phyloP scores from a whole-genome alignment of 2,888 invertebrate genomes.

The Cryptocheilus praepositus region DNA sequence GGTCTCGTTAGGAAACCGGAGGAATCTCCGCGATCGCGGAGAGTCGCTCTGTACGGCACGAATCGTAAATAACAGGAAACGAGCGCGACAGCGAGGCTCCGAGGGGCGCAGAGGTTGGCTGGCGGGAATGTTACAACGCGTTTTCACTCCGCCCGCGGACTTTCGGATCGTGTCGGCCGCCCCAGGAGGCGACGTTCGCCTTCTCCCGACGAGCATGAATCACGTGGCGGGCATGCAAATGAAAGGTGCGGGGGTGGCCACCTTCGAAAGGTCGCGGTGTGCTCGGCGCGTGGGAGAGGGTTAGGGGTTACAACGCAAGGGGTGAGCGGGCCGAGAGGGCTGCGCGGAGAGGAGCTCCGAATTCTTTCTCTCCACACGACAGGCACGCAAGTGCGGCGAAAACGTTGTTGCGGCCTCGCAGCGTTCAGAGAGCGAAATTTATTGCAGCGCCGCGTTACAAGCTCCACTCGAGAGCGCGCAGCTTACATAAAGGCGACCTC shows the following conservation, averaged over 20 bases:
- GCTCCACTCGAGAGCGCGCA: constrained; percentile 35
- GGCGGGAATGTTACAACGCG: background rate
- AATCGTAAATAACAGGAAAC: constrained; percentile 46
- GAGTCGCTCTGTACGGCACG: constrained; percentile 8
- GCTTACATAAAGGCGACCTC: constrained; percentile 43
- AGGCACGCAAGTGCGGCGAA: constrained; percentile 41
- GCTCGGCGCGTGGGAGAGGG: constrained; percentile 17
- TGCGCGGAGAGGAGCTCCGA: constrained; percentile 4
- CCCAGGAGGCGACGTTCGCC: constrained; percentile 43
- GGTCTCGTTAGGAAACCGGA: background rate
- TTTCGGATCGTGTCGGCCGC: constrained; percentile 48
- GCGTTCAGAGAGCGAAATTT: constrained; percentile 49
- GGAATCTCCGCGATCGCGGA: constrained; percentile 18
- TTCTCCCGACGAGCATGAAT: constrained; percentile 43
- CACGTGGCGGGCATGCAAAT: constrained; percentile 49
- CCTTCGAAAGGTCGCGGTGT: constrained; percentile 50
- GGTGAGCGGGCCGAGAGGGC: background rate
- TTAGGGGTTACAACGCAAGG: background rate
- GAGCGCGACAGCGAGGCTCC: constrained; percentile 4
- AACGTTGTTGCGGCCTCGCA: constrained; percentile 38
- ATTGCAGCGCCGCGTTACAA: constrained; percentile 53
- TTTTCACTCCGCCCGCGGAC: constrained; percentile 21
- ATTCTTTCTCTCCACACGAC: constrained; percentile 11
- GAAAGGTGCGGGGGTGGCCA: constrained; percentile 48
- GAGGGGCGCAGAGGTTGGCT: too few relatives aligned